Evolutionary conservation across 2,888 invertebrate species (phyloP), one percentile per base, ranked within the genome.

Genomic region (Auanema freiburgensis): DNA sequence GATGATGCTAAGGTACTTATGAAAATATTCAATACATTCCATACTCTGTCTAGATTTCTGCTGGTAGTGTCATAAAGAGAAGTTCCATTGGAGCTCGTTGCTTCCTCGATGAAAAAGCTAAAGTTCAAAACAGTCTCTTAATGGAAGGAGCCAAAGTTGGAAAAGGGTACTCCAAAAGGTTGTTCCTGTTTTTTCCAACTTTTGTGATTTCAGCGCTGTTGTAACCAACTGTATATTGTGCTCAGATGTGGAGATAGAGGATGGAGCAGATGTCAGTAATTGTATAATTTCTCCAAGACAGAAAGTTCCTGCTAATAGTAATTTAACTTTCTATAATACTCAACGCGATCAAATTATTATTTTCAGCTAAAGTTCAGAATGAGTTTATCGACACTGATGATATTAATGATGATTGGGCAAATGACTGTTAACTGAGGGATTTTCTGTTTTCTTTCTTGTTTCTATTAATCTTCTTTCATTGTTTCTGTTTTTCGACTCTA

Each of bases 231-330:
- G 70, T 2, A 78, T 80, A 24, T 43, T 80, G 10, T 74, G 76
- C 49, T 66, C 69, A 41, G 71, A 72, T 44, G 73, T 59, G 12
- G 65, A 67, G 50, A 65, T 79, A n/a, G 77, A 74, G 43, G 76
- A 79, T 10, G 66, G 71, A 23, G 71, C 70, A 1, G 72, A 76
- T 25, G 59, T 80, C 11, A 70, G 59, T n/a, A 75, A 79, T 52
- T 76, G 76, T 54, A 74, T 79, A 18, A 65, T 79, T 1, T 58
- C 65, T 1, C 79, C 76, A 25, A 80, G 79, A 33, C 85, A 85
- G 67, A 80, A 68, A 58, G 74, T 85, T 12, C 62, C 72, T 24
- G 72, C 83, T 18, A 82, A 82, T 78, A 57, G 77, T 74, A 50
- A 12, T 46, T 8, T 16, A 5, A 10, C 21, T 46, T 5, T 8